Percentiles rank a stretch among this genome's conserved stretches.
phyloP scores from a whole-genome alignment of 1,140 invertebrate genomes.

The Akabosia matsudoensis region DNA sequence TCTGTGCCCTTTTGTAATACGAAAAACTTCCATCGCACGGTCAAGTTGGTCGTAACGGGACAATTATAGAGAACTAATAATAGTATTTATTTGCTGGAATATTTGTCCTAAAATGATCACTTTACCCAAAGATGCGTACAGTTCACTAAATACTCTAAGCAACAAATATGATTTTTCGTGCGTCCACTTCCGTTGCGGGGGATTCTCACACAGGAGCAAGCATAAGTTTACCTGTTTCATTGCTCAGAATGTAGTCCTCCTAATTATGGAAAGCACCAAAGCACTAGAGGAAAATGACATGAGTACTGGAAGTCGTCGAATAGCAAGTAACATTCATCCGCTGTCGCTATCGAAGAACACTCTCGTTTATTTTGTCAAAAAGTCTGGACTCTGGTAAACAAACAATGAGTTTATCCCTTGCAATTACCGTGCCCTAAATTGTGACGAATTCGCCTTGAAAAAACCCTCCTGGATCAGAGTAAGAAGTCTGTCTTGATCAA shows the following conservation, averaged over 20 bases:
- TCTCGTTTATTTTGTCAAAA: not conserved
- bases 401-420: not conserved
- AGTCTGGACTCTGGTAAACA: not conserved
- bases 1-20: too few relatives aligned
- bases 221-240: not conserved
- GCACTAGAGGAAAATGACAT: too few relatives aligned
- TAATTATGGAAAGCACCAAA: not conserved
- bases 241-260: not conserved
- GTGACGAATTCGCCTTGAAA: not conserved
- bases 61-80: too few relatives aligned
- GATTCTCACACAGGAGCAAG: too few relatives aligned
- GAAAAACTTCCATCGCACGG: too few relatives aligned
- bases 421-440: not conserved
- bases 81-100: too few relatives aligned
- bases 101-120: too few relatives aligned
- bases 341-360: not conserved
- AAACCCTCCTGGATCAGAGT: not conserved
- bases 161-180: too few relatives aligned
- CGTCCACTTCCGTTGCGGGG: too few relatives aligned
- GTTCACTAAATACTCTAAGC: too few relatives aligned
- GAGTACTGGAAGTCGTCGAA: not conserved
- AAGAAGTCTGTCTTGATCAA: not conserved
- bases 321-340: not conserved
- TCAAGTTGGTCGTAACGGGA: too few relatives aligned
- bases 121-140: too few relatives aligned